A percentile compares a stretch with the other conserved stretches of the same genome.
These are phyloP conservation scores for Escarpia spicata DNA, from an alignment of 2,888 invertebrate genomes.

Conservation along the genomic window DNA sequence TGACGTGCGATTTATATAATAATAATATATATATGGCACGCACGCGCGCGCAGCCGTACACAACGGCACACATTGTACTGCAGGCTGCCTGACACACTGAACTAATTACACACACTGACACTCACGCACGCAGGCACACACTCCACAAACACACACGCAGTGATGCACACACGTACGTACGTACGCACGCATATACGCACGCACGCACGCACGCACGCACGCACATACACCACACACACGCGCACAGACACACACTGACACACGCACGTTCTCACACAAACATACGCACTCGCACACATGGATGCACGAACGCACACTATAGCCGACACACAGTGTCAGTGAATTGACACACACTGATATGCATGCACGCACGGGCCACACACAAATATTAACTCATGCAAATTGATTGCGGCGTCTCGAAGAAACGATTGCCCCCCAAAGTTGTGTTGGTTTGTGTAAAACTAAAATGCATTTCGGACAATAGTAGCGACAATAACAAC, in stretches of 20 bases:
- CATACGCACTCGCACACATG: neutral
- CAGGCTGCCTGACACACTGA: too few species aligned
- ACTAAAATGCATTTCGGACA: neutral
- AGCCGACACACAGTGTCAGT: too few species aligned
- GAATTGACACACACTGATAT: too few species aligned
- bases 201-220: neutral
- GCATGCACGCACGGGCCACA: too few species aligned
- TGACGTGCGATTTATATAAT: too few species aligned
- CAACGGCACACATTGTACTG: too few species aligned
- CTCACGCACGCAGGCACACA: neutral
- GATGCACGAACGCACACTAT: too few species aligned
- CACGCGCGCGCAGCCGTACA: too few species aligned
- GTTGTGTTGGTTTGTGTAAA: neutral
- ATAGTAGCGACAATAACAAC: neutral
- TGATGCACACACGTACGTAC: neutral
- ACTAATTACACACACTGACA: neutral
- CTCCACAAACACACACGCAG: neutral
- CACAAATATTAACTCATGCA: too few species aligned
- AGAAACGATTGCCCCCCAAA: neutral
- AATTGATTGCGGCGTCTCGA: too few species aligned
- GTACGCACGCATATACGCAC: neutral
- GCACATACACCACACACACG: neutral
- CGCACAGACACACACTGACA: neutral
- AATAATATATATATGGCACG: too few species aligned
- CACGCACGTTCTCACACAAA: neutral